A percentile compares a stretch with the other conserved stretches of the same genome.
phyloP scores from a whole-genome alignment of 2,888 invertebrate species.

The Dioctria linearis region DNA sequence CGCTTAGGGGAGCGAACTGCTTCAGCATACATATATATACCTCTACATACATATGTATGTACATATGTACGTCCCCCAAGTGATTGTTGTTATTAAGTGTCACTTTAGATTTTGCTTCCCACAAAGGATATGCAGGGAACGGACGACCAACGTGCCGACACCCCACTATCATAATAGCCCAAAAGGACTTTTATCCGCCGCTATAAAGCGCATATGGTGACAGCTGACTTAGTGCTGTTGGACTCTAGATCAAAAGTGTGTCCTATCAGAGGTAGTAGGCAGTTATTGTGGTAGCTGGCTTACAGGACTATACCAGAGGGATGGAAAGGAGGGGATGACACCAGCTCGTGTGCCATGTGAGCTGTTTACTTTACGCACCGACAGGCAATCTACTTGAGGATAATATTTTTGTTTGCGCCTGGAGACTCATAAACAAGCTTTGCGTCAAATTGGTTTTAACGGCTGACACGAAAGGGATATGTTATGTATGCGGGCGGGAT shows the following conservation, averaged over 20 bases:
- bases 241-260: conserved; percentile 37
- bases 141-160: background rate
- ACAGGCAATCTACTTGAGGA: conserved; percentile 32
- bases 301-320: background rate
- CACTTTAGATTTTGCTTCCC: conserved; percentile 37
- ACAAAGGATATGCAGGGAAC: conserved; percentile 1
- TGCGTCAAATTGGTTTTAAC: conserved; percentile 37
- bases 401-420: conserved; percentile 44
- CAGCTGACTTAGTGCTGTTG: conserved; percentile 22
- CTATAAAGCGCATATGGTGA: background rate
- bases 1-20: background rate
- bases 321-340: background rate
- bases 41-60: no score
- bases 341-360: conserved; percentile 16
- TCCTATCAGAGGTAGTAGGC: conserved; percentile 8
- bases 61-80: background rate
- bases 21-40: background rate
- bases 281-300: background rate
- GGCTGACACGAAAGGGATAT: conserved; percentile 8
- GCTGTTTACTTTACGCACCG: conserved; percentile 34
- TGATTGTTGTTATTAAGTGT: conserved; percentile 48
- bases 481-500: background rate
- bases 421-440: conserved; percentile 42
- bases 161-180: conserved; percentile 4
- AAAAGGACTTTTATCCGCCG: background rate